Conservation (phyloP, 1,140 invertebrate genomes). For the Charaxes varanes region DNA sequence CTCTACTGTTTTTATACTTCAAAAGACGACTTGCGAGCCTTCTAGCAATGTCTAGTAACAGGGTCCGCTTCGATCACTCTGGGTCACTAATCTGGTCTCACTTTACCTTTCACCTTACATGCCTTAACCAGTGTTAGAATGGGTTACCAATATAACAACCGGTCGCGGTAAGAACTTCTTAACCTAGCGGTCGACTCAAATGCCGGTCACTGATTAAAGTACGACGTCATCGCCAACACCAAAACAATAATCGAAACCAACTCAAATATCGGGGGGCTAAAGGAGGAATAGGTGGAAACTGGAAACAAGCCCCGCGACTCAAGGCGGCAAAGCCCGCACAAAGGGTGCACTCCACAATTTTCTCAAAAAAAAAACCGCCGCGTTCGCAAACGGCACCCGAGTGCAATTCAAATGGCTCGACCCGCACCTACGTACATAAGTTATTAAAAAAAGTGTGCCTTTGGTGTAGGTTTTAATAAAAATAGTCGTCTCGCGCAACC, state of each 20-base stretch:
- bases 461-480: slow-evolving; percentile 69
- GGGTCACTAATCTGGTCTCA: no score
- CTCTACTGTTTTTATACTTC: no score
- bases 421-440: slow-evolving; percentile 70
- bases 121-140: no score
- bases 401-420: slow-evolving; percentile 70
- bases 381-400: slow-evolving; percentile 55
- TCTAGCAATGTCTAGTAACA: no score
- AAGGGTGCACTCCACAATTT: slow-evolving; percentile 60
- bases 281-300: slow-evolving; percentile 39
- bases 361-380: slow-evolving; percentile 60
- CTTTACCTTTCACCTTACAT: no score
- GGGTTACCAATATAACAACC: no score
- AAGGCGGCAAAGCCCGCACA: slow-evolving; percentile 53
- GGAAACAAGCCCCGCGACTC: slow-evolving; percentile 37
- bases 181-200: no score
- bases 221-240: slow-evolving; percentile 15
- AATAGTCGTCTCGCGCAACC: slow-evolving; percentile 66
- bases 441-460: slow-evolving; percentile 73
- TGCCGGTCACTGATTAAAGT: no score
- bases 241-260: slow-evolving; percentile 12
- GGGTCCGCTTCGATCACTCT: no score
- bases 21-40: no score
- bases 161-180: no score
- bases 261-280: slow-evolving; percentile 16